These are phyloP conservation scores for Heterocephalus glaber DNA, from an alignment of 2,113 vertebrate genomes.

Conservation along the genomic window DNA sequence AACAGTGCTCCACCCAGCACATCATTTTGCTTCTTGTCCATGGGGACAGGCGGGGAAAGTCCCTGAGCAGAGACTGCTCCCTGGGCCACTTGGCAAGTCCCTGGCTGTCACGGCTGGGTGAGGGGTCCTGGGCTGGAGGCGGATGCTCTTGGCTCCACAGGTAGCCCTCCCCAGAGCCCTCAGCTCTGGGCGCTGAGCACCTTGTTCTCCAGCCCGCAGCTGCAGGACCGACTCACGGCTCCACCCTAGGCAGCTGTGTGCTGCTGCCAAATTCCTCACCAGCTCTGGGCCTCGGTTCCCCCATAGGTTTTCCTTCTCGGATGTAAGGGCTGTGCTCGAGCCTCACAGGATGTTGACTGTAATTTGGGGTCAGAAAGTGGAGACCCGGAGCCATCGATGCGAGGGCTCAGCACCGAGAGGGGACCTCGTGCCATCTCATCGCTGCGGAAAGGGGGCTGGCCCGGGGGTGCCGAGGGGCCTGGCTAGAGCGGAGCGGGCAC, in stretches of 20 bases:
- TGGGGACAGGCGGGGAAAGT: not conserved
- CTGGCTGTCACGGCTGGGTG: not conserved
- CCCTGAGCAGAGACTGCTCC: not conserved
- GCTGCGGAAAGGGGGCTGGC: not conserved
- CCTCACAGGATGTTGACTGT: not conserved
- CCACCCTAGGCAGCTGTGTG: not conserved
- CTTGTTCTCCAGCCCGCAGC: not conserved
- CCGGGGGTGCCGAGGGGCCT: rapidly evolving
- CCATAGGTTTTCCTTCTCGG: not conserved
- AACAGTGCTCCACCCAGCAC: not conserved
- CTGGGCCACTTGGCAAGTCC: not conserved
- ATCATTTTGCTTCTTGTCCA: not conserved
- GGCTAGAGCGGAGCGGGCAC: not conserved
- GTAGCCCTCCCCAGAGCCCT: not conserved
- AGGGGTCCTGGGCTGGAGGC: not conserved
- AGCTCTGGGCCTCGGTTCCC: not conserved
- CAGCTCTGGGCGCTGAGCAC: not conserved
- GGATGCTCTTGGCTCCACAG: not conserved
- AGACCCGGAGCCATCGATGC: not conserved
- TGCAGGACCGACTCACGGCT: not conserved
- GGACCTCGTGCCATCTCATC: not conserved
- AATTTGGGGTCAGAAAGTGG: not conserved
- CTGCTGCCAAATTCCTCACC: not conserved
- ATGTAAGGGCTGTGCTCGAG: not conserved
- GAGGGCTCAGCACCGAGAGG: not conserved